A percentile compares a stretch with the other conserved stretches of the same genome.
Evolutionary conservation across 2,113 vertebrate species (phyloP).

Genomic region (Carlito syrichta): DNA sequence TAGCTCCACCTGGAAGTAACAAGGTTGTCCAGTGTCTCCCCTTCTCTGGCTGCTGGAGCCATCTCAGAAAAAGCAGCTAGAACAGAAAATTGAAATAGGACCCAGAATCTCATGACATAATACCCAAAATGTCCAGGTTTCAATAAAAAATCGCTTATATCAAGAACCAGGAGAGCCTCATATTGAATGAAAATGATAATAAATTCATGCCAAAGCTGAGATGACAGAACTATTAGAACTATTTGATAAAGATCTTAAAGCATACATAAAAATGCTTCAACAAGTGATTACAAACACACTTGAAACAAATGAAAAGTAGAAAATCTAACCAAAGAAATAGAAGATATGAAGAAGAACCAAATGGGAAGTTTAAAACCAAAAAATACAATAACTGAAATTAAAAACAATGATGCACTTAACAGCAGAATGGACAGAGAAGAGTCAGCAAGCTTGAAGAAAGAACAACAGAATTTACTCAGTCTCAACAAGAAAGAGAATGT

Average conservation of each 20-base stretch:
- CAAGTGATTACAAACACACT: neutral
- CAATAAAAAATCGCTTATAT: neutral
- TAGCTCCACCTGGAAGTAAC: too few species aligned
- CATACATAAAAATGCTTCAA: neutral
- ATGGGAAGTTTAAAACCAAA: neutral
- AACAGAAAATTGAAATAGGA: neutral
- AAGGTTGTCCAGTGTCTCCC: rapidly evolving
- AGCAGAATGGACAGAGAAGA: neutral
- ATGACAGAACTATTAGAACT: neutral
- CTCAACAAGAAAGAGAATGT: neutral
- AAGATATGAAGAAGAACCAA: neutral
- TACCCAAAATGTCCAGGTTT: neutral
- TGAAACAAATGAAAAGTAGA: neutral
- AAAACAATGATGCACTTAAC: neutral
- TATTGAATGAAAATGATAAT: neutral
- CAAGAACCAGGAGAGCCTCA: neutral
- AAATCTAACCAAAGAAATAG: neutral
- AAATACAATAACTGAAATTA: neutral
- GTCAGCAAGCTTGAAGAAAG: neutral
- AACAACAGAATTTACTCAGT: neutral
- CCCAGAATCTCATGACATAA: neutral
- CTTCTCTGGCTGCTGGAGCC: neutral
- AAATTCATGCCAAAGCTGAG: neutral
- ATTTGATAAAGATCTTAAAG: neutral
- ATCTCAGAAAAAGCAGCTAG: neutral